A percentile compares a stretch with the other conserved stretches of the same genome.
These are phyloP conservation scores for Esox lucius DNA, from an alignment of 2,797 vertebrate species.

Conservation along the genomic window DNA sequence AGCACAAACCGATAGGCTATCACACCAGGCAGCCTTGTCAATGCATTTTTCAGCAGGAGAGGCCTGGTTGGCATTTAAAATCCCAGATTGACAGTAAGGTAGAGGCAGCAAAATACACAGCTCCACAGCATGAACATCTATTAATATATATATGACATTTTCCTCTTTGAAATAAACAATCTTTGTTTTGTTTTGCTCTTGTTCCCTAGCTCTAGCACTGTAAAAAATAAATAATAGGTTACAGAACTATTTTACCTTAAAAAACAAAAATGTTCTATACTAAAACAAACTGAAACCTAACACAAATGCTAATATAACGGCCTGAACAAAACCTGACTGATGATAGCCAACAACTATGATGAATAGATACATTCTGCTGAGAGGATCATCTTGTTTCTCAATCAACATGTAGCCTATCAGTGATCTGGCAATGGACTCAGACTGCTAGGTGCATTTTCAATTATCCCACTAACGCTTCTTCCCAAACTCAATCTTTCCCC, in stretches of 20 bases:
- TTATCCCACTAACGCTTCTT: not conserved
- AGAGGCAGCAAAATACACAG: conserved; percentile 16
- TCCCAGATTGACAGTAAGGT: conserved; percentile 1
- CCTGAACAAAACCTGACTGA: not conserved
- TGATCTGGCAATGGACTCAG: not conserved
- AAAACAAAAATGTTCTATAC: not conserved
- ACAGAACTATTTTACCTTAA: not conserved
- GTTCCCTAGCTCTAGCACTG: conserved; percentile 10
- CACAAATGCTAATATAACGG: not conserved
- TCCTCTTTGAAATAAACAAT: conserved; percentile 32
- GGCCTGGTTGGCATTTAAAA: conserved; percentile 17
- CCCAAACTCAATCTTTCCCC: not conserved
- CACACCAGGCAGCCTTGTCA: conserved; percentile 21
- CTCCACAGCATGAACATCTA: conserved; percentile 20
- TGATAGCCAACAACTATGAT: not conserved
- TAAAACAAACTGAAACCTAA: not conserved
- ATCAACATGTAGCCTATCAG: not conserved
- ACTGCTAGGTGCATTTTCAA: not conserved
- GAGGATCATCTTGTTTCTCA: not conserved
- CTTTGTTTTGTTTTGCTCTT: conserved; percentile 19
- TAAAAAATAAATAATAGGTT: conserved; percentile 7
- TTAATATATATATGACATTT: conserved; percentile 43
- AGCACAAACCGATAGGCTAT: conserved; percentile 26
- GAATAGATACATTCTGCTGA: not conserved
- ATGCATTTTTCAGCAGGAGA: conserved; percentile 24